Conservation (phyloP, 2,888 invertebrate species). For the Macropis europaea region DNA sequence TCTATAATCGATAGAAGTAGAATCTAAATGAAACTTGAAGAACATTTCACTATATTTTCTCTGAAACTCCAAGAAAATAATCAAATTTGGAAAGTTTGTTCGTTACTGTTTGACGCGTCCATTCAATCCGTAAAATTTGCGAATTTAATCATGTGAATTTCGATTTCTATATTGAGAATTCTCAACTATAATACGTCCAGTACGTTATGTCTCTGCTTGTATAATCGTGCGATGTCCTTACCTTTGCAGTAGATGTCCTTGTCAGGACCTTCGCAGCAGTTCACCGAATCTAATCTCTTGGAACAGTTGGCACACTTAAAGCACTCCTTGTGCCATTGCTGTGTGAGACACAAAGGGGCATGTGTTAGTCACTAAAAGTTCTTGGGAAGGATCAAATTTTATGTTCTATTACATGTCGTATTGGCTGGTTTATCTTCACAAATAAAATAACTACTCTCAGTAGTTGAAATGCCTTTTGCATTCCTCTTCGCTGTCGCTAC, state of each 20-base stretch:
- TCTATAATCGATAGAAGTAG: too few species aligned
- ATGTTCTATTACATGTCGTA: slow-evolving; percentile 40
- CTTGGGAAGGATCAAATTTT: slow-evolving; percentile 29
- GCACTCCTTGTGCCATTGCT: slow-evolving; percentile 96
- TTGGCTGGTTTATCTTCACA: slow-evolving; percentile 20
- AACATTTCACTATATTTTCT: too few species aligned
- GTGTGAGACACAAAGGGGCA: slow-evolving; percentile 80
- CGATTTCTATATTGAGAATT: too few species aligned
- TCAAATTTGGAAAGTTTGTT: too few species aligned
- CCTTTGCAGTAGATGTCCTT: slow-evolving; percentile 98
- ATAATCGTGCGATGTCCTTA: slow-evolving; percentile 76
- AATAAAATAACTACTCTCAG: too few species aligned
- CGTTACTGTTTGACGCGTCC: too few species aligned
- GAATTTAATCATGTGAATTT: too few species aligned
- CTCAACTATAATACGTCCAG: not conserved
- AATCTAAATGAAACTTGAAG: too few species aligned
- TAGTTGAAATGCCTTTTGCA: too few species aligned
- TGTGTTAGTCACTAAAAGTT: slow-evolving; percentile 72
- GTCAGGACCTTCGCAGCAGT: slow-evolving; percentile 96
- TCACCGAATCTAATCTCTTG: slow-evolving; percentile 94
- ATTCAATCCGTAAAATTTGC: too few species aligned
- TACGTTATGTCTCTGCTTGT: slow-evolving; percentile 12
- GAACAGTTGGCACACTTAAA: slow-evolving; percentile 94
- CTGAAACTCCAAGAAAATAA: too few species aligned
- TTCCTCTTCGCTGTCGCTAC: too few species aligned